Evolutionary conservation across 2,113 vertebrate species (phyloP), one percentile per base, ranked within the genome.

Genomic region (Crypturellus undulatus): DNA sequence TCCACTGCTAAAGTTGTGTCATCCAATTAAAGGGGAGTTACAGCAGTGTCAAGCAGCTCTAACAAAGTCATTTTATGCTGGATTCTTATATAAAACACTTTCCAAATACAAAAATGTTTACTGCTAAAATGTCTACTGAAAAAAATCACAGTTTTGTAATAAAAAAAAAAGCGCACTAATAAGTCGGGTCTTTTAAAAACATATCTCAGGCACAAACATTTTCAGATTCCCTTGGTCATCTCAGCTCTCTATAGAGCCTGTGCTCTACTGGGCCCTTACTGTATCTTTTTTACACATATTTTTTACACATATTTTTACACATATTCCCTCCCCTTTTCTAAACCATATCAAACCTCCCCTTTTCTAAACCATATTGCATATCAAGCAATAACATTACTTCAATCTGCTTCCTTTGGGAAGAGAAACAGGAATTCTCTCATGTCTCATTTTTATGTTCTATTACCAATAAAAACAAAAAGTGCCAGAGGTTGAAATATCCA

Each of bases 311-410:
- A n/a, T 47, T 49, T 49, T 42, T 68, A 54, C 13, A 63, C 5
- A 40, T 7, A 86, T 80, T 58, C 5, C 3, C 12, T 1, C 1
- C 24, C 0, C 32, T 15, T 67, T 51, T 25, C 17, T 52, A 81
- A 51, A 38, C 38, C 38, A 38, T 7, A n/a, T n/a, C n/a, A n/a
- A n/a, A n/a, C 3, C 12, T 1, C 1, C 24, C 0, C 32, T 15
- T 67, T 51, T 25, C 17, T 52, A 81, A 51, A 38, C 38, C 38
- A 38, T 6, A 87, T 79, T 20, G 15, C 42, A 78, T 26, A 4
- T 14, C 38, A 59, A 67, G 9, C 12, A 63, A 59, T 78, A 84
- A 49, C 24, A 42, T 70, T 34, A 24, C 8, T 26, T 77, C 42
- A 81, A 24, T 11, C 6, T 2, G 2, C 14, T 36, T 63, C 11